These are phyloP conservation scores for Pinna nobilis DNA, from an alignment of 1,140 invertebrate genomes.

Conservation along the genomic window DNA sequence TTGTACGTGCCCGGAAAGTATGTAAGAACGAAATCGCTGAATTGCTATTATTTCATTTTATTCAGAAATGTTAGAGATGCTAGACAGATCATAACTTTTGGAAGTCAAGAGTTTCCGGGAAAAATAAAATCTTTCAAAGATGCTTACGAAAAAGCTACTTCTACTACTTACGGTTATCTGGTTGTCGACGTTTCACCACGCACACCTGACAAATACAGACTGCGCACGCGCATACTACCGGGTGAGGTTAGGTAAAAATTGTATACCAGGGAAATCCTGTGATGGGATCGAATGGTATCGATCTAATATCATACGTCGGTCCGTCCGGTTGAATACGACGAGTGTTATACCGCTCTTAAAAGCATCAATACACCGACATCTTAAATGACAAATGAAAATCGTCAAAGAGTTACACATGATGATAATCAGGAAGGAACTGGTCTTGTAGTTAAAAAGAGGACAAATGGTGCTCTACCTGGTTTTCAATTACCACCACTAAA, in stretches of 20 bases:
- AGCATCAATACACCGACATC: neutral
- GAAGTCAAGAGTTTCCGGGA: constrained; percentile 27
- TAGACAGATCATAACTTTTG: neutral
- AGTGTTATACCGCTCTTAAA: neutral
- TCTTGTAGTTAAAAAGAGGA: neutral
- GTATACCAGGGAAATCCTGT: too few relatives aligned
- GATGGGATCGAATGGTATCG: neutral
- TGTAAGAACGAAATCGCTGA: constrained; percentile 26
- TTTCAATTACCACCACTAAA: neutral
- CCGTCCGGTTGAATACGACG: neutral
- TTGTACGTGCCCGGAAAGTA: constrained; percentile 25
- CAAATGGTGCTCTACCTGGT: neutral
- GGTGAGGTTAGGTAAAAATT: constrained; percentile 19
- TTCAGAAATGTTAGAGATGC: neutral
- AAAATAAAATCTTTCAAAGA: constrained; percentile 23
- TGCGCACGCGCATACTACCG: constrained; percentile 32
- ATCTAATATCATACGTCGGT: neutral
- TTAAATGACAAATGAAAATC: neutral
- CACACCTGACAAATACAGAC: constrained; percentile 11
- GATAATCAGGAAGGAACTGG: neutral
- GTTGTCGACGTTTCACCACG: constrained; percentile 22
- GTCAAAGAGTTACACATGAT: neutral
- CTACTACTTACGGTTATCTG: constrained; percentile 19
- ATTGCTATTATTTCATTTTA: constrained; percentile 18
- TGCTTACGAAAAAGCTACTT: constrained; percentile 27